Evolutionary conservation across 2,888 invertebrate genomes (phyloP), one percentile per base, ranked within the genome.

Genomic region (Caenorhabditis afra): DNA sequence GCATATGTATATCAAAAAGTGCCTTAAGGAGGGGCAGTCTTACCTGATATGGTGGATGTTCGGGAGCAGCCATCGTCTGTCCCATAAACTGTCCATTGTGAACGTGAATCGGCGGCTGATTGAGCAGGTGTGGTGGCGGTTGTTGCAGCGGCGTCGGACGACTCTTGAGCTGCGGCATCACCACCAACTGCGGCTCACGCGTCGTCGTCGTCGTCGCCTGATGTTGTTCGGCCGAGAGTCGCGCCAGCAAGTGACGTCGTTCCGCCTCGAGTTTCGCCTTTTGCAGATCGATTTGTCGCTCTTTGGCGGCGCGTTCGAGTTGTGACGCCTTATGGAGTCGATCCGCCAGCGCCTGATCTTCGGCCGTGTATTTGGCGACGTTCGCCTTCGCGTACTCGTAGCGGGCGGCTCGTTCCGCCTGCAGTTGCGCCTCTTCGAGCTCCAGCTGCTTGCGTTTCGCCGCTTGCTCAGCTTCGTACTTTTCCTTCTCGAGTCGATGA

Each of bases 191-290:
- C 8, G 44, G 39, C 14, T 58, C 58, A 3, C 11, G 55, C 5
- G 16, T 11, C 16, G 37, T 14, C 16, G 10, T 20, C 11, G 10
- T 20, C 16, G 3, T 50, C 3, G 29, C 29, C 29, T 3, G 29
- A 29, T 29, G 29, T n/a, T n/a, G n/a, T n/a, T n/a, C n/a, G n/a
- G n/a, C n/a, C n/a, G 39, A 20, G 10, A 57, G 16, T 39, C 20
- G 3, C 2, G 39, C n/a, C 1, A 50, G 22, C 0, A 62, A 39
- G 20, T n/a, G 37, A 16, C 39, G 29, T 10, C 35, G 49, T 22
- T 68, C 67, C 4, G 67, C 67, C 50, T 68, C 59, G 4, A 68
- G 52, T 59, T 44, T 58, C 8, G 67, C 67, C n/a, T 68, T 20
- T n/a, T 52, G 67, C n/a, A 68, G 3, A 47, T 68, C 44, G 39